Evolutionary conservation across 2,797 vertebrate species (phyloP).

Genomic region (Buceros bicornis): DNA sequence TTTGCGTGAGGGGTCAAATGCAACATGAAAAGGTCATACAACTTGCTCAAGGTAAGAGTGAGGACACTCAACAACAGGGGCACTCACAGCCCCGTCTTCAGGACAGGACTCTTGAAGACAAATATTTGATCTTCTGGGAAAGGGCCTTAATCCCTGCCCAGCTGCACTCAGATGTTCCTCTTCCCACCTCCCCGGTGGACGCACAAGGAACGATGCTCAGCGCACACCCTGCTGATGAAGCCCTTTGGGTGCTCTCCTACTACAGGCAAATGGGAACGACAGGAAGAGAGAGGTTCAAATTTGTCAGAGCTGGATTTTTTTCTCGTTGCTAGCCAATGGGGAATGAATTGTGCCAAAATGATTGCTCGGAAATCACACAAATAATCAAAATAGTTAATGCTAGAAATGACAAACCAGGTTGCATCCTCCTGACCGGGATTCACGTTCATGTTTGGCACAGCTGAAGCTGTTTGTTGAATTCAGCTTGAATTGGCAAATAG

Average conservation of each 20-base stretch:
- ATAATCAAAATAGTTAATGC: not conserved
- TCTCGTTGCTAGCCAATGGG: rapidly evolving
- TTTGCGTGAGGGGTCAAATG: not conserved
- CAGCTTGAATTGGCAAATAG: not conserved
- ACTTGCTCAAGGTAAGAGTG: not conserved
- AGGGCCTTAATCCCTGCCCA: not conserved
- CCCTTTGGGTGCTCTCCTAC: not conserved
- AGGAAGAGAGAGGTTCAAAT: not conserved
- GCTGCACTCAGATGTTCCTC: not conserved
- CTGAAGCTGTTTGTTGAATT: not conserved
- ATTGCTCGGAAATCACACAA: not conserved
- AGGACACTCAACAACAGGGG: not conserved
- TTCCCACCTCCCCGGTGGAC: rapidly evolving
- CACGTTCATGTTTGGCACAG: not conserved
- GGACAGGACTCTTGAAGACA: not conserved
- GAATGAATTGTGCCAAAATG: not conserved
- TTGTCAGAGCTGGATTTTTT: not conserved
- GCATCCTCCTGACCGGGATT: not conserved
- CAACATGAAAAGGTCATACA: too few relatives aligned
- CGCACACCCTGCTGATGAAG: too few relatives aligned
- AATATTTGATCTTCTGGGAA: not conserved
- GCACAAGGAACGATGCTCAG: not conserved
- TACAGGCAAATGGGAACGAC: not conserved
- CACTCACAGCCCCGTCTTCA: not conserved
- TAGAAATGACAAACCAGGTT: not conserved